These are phyloP conservation scores for Elgaria multicarinata DNA, from an alignment of 2,113 vertebrate species.

Conservation along the genomic window DNA sequence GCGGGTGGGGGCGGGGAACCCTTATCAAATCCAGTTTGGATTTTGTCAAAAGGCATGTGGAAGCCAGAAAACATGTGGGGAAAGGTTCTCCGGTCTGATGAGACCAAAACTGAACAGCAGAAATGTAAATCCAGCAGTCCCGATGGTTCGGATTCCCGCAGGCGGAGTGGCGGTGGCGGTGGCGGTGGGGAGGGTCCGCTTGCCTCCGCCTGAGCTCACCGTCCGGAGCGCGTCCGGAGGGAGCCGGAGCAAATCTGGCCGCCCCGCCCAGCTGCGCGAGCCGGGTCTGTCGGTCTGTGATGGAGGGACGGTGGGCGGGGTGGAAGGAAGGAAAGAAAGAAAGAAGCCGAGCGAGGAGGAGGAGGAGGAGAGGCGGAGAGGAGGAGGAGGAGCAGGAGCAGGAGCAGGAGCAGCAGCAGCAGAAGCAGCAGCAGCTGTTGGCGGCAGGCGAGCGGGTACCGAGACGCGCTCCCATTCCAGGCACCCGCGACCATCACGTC, in stretches of 20 bases:
- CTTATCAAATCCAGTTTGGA: too few species aligned
- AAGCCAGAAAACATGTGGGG: too few species aligned
- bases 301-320: background rate
- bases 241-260: too few species aligned
- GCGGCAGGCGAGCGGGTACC: constrained; percentile 15
- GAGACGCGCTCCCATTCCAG: constrained; percentile 15
- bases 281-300: background rate
- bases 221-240: too few species aligned
- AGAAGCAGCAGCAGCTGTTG: background rate
- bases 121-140: too few species aligned
- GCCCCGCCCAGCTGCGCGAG: background rate
- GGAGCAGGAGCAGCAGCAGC: background rate
- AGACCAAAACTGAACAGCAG: too few species aligned
- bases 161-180: too few species aligned
- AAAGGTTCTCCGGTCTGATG: too few species aligned
- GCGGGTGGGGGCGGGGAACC: too few species aligned
- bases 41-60: too few species aligned
- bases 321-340: background rate
- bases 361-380: background rate
- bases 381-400: background rate
- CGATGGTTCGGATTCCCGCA: background rate
- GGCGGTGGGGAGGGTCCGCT: background rate
- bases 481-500: constrained; percentile 12
- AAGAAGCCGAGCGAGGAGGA: background rate
- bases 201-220: background rate